Evolutionary conservation across 64 coral and sea anemone genomes (phyloP).

Genomic region (Actinia equina): DNA sequence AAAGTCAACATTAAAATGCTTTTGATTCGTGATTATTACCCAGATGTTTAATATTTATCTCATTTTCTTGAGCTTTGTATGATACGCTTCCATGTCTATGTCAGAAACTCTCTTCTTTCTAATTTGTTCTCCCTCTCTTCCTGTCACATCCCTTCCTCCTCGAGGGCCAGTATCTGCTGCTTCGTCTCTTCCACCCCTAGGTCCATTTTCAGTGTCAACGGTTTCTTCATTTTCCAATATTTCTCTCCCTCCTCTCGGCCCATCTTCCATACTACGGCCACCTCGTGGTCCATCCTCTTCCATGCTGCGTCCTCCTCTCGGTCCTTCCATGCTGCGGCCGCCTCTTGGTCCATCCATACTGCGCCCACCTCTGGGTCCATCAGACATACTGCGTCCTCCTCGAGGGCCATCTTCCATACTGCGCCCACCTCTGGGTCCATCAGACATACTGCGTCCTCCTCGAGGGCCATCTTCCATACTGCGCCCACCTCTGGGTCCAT

Average conservation of each 20-base stretch:
- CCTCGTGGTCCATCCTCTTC: slow-evolving; percentile 13
- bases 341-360: neutral
- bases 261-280: slow-evolving; percentile 34
- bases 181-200: slow-evolving; percentile 34
- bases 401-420: slow-evolving; percentile 10
- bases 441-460: slow-evolving; percentile 34
- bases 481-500: slow-evolving; percentile 36
- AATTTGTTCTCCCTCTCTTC: neutral
- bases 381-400: slow-evolving; percentile 22
- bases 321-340: no score
- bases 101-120: neutral
- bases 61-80: neutral
- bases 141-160: slow-evolving; percentile 16
- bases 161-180: slow-evolving; percentile 5
- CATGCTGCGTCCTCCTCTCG: slow-evolving; percentile 26
- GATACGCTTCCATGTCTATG: neutral
- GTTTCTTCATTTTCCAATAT: neutral
- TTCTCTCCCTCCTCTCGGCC: slow-evolving; percentile 48
- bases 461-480: slow-evolving; percentile 39
- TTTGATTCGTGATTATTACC: no score
- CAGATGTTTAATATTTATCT: neutral
- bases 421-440: slow-evolving; percentile 17
- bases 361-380: slow-evolving; percentile 48
- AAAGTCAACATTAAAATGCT: no score
- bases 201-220: slow-evolving; percentile 4